phyloP scores from a whole-genome alignment of 2,113 vertebrate species.

The Oophaga pumilio region DNA sequence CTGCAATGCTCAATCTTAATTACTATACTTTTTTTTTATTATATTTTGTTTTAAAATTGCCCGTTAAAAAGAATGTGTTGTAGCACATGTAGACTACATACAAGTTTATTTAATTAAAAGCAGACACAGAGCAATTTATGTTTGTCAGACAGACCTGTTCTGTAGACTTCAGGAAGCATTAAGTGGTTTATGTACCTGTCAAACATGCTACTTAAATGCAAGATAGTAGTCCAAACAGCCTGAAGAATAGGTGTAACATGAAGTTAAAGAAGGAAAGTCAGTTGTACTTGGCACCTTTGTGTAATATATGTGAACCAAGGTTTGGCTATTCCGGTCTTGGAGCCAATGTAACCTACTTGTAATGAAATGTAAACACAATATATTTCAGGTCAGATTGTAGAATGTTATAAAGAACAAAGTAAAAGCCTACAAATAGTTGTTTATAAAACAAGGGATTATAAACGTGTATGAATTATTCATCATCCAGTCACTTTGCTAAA shows the following conservation, averaged over 20 bases:
- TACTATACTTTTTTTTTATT: not conserved
- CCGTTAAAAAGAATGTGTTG: constrained; percentile 10
- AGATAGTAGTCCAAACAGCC: constrained; percentile 37
- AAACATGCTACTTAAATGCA: constrained; percentile 37
- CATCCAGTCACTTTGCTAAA: not conserved
- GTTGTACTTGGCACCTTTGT: not conserved
- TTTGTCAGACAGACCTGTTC: constrained; percentile 18
- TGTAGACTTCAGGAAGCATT: constrained; percentile 8
- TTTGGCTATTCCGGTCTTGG: not conserved
- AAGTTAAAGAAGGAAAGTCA: constrained; percentile 32
- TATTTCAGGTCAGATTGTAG: not conserved
- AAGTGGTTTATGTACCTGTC: constrained; percentile 30
- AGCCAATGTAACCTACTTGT: not conserved
- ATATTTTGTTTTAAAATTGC: not conserved
- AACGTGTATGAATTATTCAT: not conserved
- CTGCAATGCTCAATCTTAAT: not conserved
- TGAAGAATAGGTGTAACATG: constrained; percentile 39
- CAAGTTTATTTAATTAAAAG: constrained; percentile 28
- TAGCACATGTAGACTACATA: not conserved
- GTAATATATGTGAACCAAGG: not conserved
- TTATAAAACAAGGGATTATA: not conserved
- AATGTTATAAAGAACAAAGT: not conserved
- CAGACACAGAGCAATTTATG: constrained; percentile 36
- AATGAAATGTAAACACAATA: not conserved
- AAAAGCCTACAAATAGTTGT: not conserved